These are phyloP conservation scores for Meiosimyza decipiens DNA, from an alignment of 2,888 invertebrate genomes.

Conservation along the genomic window DNA sequence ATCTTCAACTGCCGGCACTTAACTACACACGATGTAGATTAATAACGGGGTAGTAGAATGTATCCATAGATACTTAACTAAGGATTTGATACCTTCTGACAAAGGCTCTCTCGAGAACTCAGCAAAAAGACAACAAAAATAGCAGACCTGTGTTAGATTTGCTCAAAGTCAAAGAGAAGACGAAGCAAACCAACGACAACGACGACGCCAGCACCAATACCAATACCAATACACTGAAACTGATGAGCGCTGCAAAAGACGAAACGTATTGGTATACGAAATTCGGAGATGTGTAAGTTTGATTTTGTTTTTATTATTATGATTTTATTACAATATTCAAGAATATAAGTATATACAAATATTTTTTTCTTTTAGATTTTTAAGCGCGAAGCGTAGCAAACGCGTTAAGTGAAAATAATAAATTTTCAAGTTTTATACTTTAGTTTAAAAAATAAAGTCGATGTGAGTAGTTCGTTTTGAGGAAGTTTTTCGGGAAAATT, in stretches of 20 bases:
- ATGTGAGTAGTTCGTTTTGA: slow-evolving; percentile 44
- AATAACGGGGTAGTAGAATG: too few relatives aligned
- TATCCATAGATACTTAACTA: too few relatives aligned
- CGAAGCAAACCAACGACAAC: neutral
- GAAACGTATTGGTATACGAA: neutral
- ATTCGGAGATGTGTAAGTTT: slow-evolving; percentile 11
- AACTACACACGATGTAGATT: too few relatives aligned
- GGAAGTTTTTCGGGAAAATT: slow-evolving; percentile 21
- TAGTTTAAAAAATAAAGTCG: slow-evolving; percentile 52
- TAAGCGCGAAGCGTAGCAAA: slow-evolving; percentile 40
- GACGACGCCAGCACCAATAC: neutral
- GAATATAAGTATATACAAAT: slow-evolving; percentile 27
- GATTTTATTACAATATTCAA: slow-evolving; percentile 36
- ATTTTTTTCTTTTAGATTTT: slow-evolving; percentile 40
- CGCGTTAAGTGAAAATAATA: slow-evolving; percentile 43
- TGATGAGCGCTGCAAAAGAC: slow-evolving; percentile 9
- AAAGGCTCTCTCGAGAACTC: too few relatives aligned
- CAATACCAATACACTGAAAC: neutral
- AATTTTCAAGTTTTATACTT: slow-evolving; percentile 47
- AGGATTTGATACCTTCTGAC: too few relatives aligned
- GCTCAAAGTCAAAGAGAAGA: slow-evolving; percentile 17
- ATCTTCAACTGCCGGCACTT: too few relatives aligned
- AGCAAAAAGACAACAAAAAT: too few relatives aligned
- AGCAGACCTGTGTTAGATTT: too few relatives aligned
- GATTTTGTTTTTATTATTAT: slow-evolving; percentile 37